Evolutionary conservation across 2,888 invertebrate species (phyloP), one percentile per base, ranked within the genome.

Genomic region (Ceriagrion tenellum): DNA sequence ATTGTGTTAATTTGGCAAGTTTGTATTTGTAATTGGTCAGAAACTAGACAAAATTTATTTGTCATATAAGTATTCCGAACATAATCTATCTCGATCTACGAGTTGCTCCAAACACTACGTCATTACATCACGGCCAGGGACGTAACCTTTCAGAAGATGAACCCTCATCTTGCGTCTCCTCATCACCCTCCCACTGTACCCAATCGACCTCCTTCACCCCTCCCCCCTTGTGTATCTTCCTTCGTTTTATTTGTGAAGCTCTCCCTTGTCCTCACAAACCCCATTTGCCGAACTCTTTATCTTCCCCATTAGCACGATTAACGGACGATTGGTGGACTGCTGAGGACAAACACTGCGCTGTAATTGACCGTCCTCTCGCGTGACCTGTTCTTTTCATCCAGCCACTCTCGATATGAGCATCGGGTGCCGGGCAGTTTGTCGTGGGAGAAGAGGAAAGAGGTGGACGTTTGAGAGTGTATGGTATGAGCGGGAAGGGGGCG

Each of bases 351-450:
- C 81, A 81, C n/a, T 81, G 35, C 10, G 81, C 0, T 26, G 81
- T 35, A 81, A 81, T 81, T 81, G 35, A 81, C 81, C 81, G 30
- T 35, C 81, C 81, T 35, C 30, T 81, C 4, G 81, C 81, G 81
- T 81, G 81, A 81, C 81, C 81, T 18, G 81, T 18, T 81, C 30
- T 18, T 81, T 81, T 81, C 35, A 81, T 16, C 81, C 81, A 1
- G 35, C 30, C 81, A 81, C 13, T 81, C 81, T 16, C 81, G 81
- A 81, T 81, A 81, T 81, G 81, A 35, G 81, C 81, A 81, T 81
- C 69, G 69, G 69, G 23, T 10, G 69, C 23, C 8, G 69, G 69
- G 69, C 2, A 1, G 20, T 23, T 23, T 69, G 69, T 20, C 2
- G 23, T 12, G 69, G 2, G 23, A 20, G 26, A n/a, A 69, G 69